Evolutionary conservation across 2,888 invertebrate species (phyloP).

Genomic region (Sarcophaga carnaria): DNA sequence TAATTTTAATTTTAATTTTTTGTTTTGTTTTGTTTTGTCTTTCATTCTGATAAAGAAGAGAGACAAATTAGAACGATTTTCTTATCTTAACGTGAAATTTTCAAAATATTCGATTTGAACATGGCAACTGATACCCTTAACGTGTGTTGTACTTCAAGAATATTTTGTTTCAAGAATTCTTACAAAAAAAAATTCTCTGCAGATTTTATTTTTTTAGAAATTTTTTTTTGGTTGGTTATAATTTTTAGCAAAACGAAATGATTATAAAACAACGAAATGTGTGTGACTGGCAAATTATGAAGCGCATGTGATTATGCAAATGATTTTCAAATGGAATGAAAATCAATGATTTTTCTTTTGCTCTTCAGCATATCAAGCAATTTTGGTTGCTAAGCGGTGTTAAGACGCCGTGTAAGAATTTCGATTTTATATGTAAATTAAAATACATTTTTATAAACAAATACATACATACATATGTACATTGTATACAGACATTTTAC

Average conservation of each 20-base stretch:
- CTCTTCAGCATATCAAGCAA: neutral
- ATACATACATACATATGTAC: too few species aligned
- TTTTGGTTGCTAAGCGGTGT: neutral
- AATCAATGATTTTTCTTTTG: slow-evolving; percentile 5
- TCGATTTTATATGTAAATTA: too few species aligned
- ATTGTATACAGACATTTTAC: too few species aligned
- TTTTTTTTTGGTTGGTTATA: neutral
- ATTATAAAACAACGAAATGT: neutral
- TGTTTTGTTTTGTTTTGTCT: neutral
- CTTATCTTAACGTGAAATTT: neutral
- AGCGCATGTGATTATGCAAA: slow-evolving; percentile 21
- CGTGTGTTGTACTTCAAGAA: too few species aligned
- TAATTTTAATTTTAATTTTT: neutral
- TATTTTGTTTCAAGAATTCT: neutral
- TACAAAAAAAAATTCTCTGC: neutral
- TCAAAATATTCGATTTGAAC: neutral
- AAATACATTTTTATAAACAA: too few species aligned
- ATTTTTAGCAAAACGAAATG: neutral
- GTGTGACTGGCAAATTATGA: slow-evolving; percentile 23
- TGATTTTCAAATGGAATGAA: slow-evolving; percentile 3
- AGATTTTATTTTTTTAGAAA: neutral
- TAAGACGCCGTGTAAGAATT: neutral
- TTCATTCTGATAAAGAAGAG: neutral
- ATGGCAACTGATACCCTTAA: slow-evolving; percentile 2
- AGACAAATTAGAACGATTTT: neutral